A percentile compares a stretch with the other conserved stretches of the same genome.
Evolutionary conservation across 1,140 invertebrate genomes (phyloP).

Genomic region (Nilaparvata lugens): DNA sequence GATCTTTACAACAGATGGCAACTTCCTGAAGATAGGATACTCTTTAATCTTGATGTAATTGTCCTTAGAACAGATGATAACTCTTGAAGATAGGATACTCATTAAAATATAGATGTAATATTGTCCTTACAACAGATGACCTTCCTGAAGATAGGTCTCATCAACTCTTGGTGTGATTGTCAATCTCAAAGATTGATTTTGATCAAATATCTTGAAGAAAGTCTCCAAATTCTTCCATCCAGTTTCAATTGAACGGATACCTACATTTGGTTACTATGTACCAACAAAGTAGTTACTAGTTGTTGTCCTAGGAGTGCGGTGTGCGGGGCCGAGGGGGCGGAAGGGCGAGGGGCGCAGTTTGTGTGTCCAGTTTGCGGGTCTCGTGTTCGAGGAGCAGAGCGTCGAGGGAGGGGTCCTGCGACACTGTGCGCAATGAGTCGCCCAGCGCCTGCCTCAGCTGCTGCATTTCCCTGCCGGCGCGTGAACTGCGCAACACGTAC

Average conservation of each 20-base stretch:
- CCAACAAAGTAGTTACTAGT: too few species aligned
- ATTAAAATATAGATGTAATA: too few species aligned
- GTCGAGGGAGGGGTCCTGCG: conserved; percentile 71
- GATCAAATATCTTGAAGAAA: too few species aligned
- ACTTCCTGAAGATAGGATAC: too few species aligned
- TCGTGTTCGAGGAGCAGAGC: conserved; percentile 75
- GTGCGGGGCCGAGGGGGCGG: conserved; percentile 15
- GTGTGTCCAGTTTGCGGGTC: conserved; percentile 67
- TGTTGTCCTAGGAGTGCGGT: conserved; percentile 10
- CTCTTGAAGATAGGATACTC: too few species aligned
- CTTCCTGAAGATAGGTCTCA: neutral
- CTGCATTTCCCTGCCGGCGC: conserved; percentile 75
- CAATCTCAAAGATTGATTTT: neutral
- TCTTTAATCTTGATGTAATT: too few species aligned
- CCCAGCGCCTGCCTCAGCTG: conserved; percentile 72
- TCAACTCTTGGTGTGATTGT: neutral
- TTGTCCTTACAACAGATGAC: too few species aligned
- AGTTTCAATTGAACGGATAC: neutral
- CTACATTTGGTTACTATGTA: neutral
- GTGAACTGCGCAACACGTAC: conserved; percentile 69
- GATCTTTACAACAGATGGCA: too few species aligned
- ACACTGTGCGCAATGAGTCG: conserved; percentile 71
- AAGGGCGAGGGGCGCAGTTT: conserved; percentile 32
- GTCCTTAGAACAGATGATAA: too few species aligned
- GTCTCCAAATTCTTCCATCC: too few species aligned